Evolutionary conservation across 2,888 invertebrate species (phyloP).

Genomic region (Odontothrips loti): DNA sequence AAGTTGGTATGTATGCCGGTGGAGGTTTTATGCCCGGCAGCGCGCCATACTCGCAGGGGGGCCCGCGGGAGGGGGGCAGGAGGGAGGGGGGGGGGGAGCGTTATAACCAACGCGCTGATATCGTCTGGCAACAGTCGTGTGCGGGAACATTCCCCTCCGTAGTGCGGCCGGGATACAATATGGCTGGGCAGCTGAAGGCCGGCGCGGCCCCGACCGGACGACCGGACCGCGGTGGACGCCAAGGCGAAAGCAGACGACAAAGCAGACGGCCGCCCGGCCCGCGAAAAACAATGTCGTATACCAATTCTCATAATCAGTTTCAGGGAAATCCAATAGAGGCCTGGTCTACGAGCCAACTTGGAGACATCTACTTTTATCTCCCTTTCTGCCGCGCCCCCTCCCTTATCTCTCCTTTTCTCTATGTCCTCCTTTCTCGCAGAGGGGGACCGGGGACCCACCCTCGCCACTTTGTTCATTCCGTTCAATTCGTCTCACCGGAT

Average conservation of each 20-base stretch:
- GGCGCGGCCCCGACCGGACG: too few species aligned
- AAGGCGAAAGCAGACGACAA: too few species aligned
- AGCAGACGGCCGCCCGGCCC: not conserved
- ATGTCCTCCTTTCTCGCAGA: not conserved
- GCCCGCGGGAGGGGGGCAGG: not conserved
- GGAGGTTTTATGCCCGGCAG: not conserved
- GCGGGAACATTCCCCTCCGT: too few species aligned
- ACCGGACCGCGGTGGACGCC: too few species aligned
- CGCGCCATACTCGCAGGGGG: not conserved
- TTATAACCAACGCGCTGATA: too few species aligned
- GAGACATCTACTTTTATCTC: not conserved
- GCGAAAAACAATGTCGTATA: slow-evolving; percentile 8
- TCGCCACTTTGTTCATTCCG: slow-evolving; percentile 4
- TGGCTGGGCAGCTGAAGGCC: too few species aligned
- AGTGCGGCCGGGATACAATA: too few species aligned
- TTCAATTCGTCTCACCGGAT: slow-evolving; percentile 11
- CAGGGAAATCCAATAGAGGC: slow-evolving; percentile 5
- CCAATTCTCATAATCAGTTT: slow-evolving; percentile 11
- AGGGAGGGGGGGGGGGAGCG: not conserved
- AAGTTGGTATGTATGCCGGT: not conserved
- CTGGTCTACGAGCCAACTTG: slow-evolving; percentile 1
- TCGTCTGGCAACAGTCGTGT: not conserved
- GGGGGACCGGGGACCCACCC: not conserved
- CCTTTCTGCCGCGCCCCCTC: not conserved
- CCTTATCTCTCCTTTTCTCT: not conserved